Evolutionary conservation across 2,888 invertebrate genomes (phyloP).

Genomic region (Lepeophtheirus nordmannii): DNA sequence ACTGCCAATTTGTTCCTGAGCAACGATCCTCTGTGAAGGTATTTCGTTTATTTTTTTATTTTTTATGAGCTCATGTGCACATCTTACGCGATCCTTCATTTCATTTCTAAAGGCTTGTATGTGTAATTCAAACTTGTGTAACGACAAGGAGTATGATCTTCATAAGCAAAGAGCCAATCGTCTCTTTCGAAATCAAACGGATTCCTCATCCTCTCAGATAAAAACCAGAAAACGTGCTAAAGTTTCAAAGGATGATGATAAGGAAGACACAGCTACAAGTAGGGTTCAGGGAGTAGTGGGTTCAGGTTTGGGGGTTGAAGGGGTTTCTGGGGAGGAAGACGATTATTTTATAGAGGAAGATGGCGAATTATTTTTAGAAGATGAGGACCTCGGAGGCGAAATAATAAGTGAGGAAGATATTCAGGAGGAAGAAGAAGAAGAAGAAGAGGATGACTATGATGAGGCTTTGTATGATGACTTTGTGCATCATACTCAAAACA

Average conservation of each 20-base stretch:
- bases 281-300: conserved; percentile 1
- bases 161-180: conserved; percentile 15
- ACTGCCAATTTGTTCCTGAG: conserved; percentile 12
- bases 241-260: background rate
- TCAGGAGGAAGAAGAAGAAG: background rate
- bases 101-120: conserved; percentile 16
- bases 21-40: conserved; percentile 20
- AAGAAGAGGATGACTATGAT: background rate
- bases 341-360: background rate
- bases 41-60: background rate
- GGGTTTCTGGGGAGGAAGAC: background rate
- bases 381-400: no score
- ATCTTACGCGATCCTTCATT: no score
- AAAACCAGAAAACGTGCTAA: background rate
- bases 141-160: conserved; percentile 16
- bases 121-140: conserved; percentile 19
- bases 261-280: background rate
- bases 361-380: no score
- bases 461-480: background rate
- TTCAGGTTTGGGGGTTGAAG: conserved; percentile 9
- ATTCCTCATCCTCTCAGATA: background rate
- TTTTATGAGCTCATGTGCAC: no score
- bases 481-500: background rate
- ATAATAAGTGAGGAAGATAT: background rate
- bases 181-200: conserved; percentile 12